These are phyloP conservation scores for Temnopleurus reevesii DNA, from an alignment of 53 echinoderm and acorn worm species.

Conservation along the genomic window DNA sequence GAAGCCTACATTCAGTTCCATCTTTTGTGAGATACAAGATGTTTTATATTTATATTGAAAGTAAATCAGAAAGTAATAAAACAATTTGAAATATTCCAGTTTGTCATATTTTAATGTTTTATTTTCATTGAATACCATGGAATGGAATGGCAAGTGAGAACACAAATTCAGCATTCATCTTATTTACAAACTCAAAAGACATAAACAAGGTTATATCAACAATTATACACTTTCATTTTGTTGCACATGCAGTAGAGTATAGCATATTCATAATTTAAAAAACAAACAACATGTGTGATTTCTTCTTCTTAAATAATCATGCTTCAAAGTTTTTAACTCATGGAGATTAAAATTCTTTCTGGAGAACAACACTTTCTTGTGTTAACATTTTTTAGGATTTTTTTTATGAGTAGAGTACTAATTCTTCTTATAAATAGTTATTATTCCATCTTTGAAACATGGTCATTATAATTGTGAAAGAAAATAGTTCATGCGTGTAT, in stretches of 20 bases:
- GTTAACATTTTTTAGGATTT: too few species aligned
- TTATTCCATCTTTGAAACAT: too few species aligned
- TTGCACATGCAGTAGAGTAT: too few species aligned
- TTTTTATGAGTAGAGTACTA: too few species aligned
- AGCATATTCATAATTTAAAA: background rate
- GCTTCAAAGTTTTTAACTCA: background rate
- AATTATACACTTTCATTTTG: too few species aligned
- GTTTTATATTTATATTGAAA: background rate
- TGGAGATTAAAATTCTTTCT: background rate
- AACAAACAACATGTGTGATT: background rate
- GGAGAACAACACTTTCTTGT: too few species aligned
- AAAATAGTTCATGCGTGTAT: too few species aligned
- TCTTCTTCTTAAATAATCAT: background rate
- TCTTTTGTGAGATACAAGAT: too few species aligned
- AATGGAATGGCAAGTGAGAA: background rate
- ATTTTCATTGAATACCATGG: background rate
- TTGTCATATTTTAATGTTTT: background rate
- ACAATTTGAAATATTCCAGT: background rate
- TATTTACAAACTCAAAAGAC: background rate
- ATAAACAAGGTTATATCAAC: too few species aligned
- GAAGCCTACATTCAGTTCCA: too few species aligned
- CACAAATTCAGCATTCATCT: background rate
- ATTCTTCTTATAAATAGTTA: too few species aligned
- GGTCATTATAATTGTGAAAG: too few species aligned
- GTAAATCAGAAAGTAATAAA: conserved; percentile 10